A percentile compares a stretch with the other conserved stretches of the same genome.
These are phyloP conservation scores for Lepidochitona cinerea DNA, from an alignment of 2,888 invertebrate species.

Conservation along the genomic window DNA sequence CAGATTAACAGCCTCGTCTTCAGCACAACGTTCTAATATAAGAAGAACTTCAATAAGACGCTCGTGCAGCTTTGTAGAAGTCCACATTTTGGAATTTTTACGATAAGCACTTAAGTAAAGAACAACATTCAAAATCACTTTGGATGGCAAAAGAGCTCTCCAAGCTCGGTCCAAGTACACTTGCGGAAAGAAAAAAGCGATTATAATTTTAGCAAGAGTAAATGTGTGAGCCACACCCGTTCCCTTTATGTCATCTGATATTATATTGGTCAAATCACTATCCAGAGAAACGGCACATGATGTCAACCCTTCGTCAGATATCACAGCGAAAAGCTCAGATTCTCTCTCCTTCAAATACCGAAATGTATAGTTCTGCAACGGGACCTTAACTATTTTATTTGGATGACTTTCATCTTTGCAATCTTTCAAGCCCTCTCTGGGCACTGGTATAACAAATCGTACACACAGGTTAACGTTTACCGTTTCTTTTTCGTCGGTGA, in stretches of 20 bases:
- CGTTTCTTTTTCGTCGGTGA: not conserved
- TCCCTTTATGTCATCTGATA: not conserved
- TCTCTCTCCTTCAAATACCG: not conserved
- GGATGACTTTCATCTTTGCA: not conserved
- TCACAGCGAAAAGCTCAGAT: not conserved
- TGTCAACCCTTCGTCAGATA: not conserved
- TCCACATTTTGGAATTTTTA: not conserved
- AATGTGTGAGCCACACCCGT: not conserved
- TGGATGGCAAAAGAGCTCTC: not conserved
- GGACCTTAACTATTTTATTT: not conserved
- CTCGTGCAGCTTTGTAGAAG: not conserved
- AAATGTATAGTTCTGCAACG: not conserved
- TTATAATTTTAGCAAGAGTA: not conserved
- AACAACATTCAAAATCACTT: not conserved
- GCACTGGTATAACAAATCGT: not conserved
- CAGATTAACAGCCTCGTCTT: slow-evolving; percentile 1
- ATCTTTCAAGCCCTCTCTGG: not conserved
- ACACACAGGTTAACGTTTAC: not conserved
- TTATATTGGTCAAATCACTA: not conserved
- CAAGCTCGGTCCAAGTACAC: not conserved
- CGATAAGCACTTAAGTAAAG: not conserved
- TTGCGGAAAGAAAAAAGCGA: not conserved
- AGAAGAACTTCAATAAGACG: not conserved
- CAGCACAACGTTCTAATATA: not conserved
- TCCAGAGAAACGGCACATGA: not conserved